Evolutionary conservation across 2,113 vertebrate species (phyloP).

Genomic region (cat (Felis catus)): F.catus_Fca126_mat1.0 CM031412.1:212147001-212147500

Average conservation of each 20-base stretch:
- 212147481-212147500: not conserved
- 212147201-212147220: not conserved
- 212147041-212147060: not conserved
- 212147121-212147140: not conserved
- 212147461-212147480: not conserved
- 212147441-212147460: not conserved
- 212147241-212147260: not conserved
- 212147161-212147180: not conserved
- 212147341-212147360: not conserved
- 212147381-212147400: not conserved
- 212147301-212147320: not conserved
- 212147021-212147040: not conserved
- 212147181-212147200: not conserved
- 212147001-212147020: not conserved
- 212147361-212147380: not conserved
- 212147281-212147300: not conserved
- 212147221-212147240: not conserved
- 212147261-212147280: not conserved
- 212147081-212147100: not conserved
- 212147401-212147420: not conserved
- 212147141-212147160: not conserved
- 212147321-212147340: not conserved
- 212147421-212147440: not conserved
- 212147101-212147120: not conserved
- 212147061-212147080: accelerated